Evolutionary conservation across 2,888 invertebrate species (phyloP).

Genomic region (Parnassius glacialis): DNA sequence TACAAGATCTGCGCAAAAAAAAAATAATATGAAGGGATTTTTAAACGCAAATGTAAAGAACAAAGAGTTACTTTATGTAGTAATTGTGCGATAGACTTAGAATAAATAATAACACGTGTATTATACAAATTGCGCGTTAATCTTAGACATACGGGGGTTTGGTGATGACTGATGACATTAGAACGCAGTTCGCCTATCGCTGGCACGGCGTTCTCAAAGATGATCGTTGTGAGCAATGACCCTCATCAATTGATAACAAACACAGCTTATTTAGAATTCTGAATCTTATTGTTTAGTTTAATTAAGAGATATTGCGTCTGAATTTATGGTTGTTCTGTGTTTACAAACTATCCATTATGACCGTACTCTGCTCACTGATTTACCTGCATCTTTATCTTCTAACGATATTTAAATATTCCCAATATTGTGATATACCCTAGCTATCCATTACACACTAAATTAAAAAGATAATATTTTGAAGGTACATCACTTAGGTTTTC

Average conservation of each 20-base stretch:
- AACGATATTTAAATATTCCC: slow-evolving; percentile 11
- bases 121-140: slow-evolving; percentile 10
- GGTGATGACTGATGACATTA: slow-evolving; percentile 7
- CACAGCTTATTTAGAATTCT: slow-evolving; percentile 6
- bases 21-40: too few relatives aligned
- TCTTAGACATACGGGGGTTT: not conserved
- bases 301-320: slow-evolving; percentile 17
- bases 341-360: slow-evolving; percentile 18
- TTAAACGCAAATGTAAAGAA: too few relatives aligned
- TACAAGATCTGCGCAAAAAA: too few relatives aligned
- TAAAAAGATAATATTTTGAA: not conserved
- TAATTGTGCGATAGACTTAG: too few relatives aligned
- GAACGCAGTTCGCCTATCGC: slow-evolving; percentile 1
- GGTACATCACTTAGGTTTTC: too few relatives aligned
- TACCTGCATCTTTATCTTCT: slow-evolving; percentile 16
- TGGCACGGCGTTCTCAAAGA: slow-evolving; percentile 3
- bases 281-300: slow-evolving; percentile 8
- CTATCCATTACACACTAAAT: not conserved
- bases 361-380: slow-evolving; percentile 16
- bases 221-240: slow-evolving; percentile 22
- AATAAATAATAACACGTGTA: not conserved
- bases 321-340: slow-evolving; percentile 18
- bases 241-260: slow-evolving; percentile 21
- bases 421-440: slow-evolving; percentile 2
- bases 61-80: too few relatives aligned